These are phyloP conservation scores for Amblyjoppa proteus DNA, from an alignment of 2,888 invertebrate genomes.

Conservation along the genomic window DNA sequence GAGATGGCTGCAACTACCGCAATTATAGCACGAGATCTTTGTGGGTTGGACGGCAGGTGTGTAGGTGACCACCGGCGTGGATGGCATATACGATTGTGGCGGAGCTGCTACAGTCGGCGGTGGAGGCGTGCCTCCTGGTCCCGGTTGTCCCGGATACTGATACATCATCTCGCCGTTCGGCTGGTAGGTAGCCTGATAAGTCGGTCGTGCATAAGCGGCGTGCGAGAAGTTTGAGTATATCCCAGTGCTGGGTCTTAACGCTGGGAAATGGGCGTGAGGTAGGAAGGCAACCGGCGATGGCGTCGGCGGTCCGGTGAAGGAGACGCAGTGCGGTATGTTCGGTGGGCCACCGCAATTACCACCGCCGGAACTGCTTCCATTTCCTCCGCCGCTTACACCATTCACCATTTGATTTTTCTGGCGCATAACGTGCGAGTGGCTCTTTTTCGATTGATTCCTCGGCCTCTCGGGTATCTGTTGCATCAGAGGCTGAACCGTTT, in stretches of 20 bases:
- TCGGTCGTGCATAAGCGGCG: conserved; percentile 81
- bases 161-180: conserved; percentile 86
- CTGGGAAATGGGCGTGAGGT: conserved; percentile 82
- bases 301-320: conserved; percentile 78
- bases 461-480: conserved; percentile 75
- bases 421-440: conserved; percentile 80
- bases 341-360: conserved; percentile 71
- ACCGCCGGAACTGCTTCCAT: conserved; percentile 52
- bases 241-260: conserved; percentile 80
- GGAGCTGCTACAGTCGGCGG: conserved; percentile 77
- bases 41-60: conserved; percentile 87
- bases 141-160: conserved; percentile 81
- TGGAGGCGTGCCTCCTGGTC: conserved; percentile 74
- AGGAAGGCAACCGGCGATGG: conserved; percentile 79
- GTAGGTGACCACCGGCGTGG: conserved; percentile 80
- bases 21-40: conserved; percentile 95
- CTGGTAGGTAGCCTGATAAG: conserved; percentile 85
- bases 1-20: conserved; percentile 93
- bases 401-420: conserved; percentile 83
- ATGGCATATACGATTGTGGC: conserved; percentile 81
- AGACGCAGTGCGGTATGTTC: conserved; percentile 80
- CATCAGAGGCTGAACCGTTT: conserved; percentile 79
- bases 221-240: conserved; percentile 83
- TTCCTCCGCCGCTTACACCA: conserved; percentile 74
- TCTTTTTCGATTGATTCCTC: conserved; percentile 77